Percentiles rank a stretch among this genome's conserved stretches.
These are phyloP conservation scores for Mastigias papua DNA, from an alignment of 30 jellyfish, hydroid and myxozoan genomes.

Conservation along the genomic window DNA sequence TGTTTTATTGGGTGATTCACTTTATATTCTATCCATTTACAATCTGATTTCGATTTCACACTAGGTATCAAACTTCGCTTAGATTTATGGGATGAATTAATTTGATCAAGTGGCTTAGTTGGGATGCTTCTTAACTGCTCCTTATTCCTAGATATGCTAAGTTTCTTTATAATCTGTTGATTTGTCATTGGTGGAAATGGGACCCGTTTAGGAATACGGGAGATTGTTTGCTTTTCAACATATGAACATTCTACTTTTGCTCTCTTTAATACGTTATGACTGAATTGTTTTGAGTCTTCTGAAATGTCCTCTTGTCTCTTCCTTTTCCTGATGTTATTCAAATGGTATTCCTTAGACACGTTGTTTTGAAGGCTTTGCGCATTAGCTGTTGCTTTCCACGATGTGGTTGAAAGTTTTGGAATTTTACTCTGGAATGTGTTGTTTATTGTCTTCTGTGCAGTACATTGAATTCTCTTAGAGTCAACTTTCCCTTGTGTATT, in stretches of 20 bases:
- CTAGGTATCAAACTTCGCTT: not conserved
- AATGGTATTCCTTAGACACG: not conserved
- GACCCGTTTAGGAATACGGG: not conserved
- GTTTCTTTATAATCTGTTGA: no score
- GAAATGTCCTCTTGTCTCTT: not conserved
- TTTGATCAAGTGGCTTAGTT: not conserved
- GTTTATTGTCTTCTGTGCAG: no score
- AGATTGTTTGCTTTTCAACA: not conserved
- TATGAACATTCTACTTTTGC: not conserved
- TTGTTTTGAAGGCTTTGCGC: no score
- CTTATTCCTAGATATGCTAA: no score
- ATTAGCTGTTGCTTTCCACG: no score
- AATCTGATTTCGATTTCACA: not conserved
- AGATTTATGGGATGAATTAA: not conserved
- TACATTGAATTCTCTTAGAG: no score
- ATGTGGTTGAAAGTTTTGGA: no score
- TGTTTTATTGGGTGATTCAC: slow-evolving; percentile 44
- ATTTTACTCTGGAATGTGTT: no score
- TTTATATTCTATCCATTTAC: slow-evolving; percentile 20
- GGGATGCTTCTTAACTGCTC: not conserved
- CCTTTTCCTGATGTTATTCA: not conserved
- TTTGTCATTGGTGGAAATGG: no score
- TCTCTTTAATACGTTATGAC: not conserved
- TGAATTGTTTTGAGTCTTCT: not conserved
- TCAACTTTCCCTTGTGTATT: no score